phyloP scores from a whole-genome alignment of 2,797 vertebrate species.

The Karalla daura region DNA sequence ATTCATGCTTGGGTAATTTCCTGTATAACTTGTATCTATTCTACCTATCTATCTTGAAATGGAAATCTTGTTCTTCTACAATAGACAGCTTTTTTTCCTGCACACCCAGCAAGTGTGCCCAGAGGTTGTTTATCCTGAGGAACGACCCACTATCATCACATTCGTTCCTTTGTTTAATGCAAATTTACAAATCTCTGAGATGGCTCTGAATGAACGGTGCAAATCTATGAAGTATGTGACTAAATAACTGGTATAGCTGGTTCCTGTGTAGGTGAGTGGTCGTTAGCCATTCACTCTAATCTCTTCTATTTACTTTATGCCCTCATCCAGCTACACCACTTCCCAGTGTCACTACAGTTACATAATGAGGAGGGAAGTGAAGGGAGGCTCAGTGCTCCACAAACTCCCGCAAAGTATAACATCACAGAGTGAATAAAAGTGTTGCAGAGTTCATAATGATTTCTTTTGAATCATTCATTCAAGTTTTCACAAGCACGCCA shows the following conservation, averaged over 20 bases:
- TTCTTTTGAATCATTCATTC: too few species aligned
- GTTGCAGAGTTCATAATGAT: too few species aligned
- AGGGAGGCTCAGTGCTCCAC: background rate
- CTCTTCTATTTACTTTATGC: background rate
- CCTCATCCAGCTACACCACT: background rate
- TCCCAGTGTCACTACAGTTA: constrained; percentile 14
- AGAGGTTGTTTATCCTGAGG: background rate
- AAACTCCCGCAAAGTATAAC: background rate
- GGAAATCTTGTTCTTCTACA: background rate
- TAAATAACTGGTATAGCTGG: background rate
- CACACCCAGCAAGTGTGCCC: fast-evolving
- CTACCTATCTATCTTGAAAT: background rate
- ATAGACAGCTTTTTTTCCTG: too few species aligned
- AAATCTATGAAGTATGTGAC: background rate
- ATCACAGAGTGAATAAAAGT: too few species aligned
- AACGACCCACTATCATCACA: background rate
- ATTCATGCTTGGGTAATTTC: background rate
- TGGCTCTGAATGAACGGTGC: background rate
- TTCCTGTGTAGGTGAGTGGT: background rate
- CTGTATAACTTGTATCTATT: background rate
- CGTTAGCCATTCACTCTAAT: background rate
- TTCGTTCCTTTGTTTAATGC: background rate
- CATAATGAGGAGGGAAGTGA: constrained; percentile 19
- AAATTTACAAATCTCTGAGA: background rate
- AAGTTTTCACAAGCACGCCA: background rate